Base-by-base conservation (phyloP, 2,113 vertebrate genomes). In the Aphyosemion australe region DNA sequence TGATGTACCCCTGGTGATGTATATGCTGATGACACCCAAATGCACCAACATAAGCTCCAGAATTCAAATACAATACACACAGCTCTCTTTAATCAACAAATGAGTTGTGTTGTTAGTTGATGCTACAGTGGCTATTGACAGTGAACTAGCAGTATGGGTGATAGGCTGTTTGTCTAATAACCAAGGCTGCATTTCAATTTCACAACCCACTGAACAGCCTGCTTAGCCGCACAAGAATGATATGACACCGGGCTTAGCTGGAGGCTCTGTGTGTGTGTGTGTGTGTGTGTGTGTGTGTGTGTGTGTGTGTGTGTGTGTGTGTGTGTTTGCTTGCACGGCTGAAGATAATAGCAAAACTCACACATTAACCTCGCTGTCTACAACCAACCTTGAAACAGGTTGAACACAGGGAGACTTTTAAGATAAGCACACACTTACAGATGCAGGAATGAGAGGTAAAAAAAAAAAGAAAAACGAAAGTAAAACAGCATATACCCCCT, bases 141-240 rank as follows among this genome's bases (percentile, higher is more conserved):
- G 78, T 76, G 78, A 67, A 86, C 82, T 76, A 85, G 82, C 73
- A 82, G 81, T 74, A 74, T 54, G 74, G 79, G 72, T 68, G 82
- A 78, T 86, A 76, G 69, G 79, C 79, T 90, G 88, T 89, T 91
- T 91, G 89, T 92, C 91, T 91, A 91, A 91, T 91, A 91, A 89
- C 91, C 82, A 89, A 82, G 87, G 85, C 88, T 78, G 88, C 86
- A 84, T 92, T 92, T 91, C 90, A 92, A 92, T 92, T 93, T 92
- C 91, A 93, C 90, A 89, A 87, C 63, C 76, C 79, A 79, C 51
- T 87, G 87, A 84, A 81, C 86, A 90, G 82, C 74, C 83, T 86
- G 85, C 80, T 90, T 86, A 87, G 84, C 85, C 79, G 52, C 78
- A 85, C 58, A 83, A 88, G 83, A 90, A 72, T 80, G 84, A 92